Conservation (phyloP, 2,113 vertebrate species). For the Megaceryle torquata region DNA sequence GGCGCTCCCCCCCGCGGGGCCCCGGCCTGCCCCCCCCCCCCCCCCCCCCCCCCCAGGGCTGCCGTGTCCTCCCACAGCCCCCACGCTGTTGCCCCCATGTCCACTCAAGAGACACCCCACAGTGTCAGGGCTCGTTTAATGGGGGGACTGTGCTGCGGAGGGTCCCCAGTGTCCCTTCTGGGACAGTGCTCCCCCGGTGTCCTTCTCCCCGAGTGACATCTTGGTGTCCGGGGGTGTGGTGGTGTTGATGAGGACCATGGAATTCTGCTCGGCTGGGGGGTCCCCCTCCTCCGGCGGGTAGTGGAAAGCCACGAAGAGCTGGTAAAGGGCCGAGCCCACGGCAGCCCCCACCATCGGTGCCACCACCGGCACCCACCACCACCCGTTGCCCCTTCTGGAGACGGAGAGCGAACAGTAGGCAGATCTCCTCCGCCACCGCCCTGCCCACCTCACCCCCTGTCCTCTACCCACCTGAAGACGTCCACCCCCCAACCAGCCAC, state of each 20-base stretch:
- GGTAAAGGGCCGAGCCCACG: slow-evolving; percentile 73
- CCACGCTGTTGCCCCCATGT: neutral
- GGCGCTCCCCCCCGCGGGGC: no score
- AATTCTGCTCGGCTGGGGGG: neutral
- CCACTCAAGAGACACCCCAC: rapidly evolving
- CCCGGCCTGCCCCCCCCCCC: no score
- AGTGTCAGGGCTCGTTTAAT: neutral
- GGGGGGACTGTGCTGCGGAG: rapidly evolving
- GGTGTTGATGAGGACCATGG: neutral
- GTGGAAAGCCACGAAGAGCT: slow-evolving; percentile 78
- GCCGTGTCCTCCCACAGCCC: neutral
- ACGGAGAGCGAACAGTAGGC: neutral
- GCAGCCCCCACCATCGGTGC: slow-evolving; percentile 75
- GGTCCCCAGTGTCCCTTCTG: neutral
- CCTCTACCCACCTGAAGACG: slow-evolving; percentile 76
- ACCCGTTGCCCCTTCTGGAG: slow-evolving; percentile 79
- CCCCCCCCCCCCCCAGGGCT: no score
- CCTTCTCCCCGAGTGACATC: neutral
- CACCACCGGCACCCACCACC: slow-evolving; percentile 89
- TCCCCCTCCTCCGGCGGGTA: slow-evolving; percentile 44
- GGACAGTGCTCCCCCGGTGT: rapidly evolving
- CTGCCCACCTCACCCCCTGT: rapidly evolving
- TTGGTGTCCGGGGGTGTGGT: rapidly evolving
- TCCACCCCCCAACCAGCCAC: slow-evolving; percentile 85
- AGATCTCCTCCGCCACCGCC: neutral